phyloP scores from a whole-genome alignment of 1,140 invertebrate genomes.

The Marisa cornuarietis region DNA sequence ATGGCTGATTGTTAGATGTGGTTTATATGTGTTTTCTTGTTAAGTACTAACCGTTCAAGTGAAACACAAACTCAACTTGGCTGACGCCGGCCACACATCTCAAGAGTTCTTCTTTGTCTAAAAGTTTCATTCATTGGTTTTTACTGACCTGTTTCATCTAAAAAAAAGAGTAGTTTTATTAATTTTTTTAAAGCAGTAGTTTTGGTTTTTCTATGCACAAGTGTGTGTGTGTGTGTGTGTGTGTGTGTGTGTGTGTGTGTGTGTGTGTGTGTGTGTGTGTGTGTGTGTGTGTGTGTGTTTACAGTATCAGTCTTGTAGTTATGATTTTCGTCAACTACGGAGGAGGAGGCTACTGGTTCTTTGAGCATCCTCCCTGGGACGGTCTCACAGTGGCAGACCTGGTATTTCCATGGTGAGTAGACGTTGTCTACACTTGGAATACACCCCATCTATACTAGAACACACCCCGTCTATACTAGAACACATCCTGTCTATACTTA shows the following conservation, averaged over 20 bases:
- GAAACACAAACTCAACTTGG: too few relatives aligned
- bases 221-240: conserved; percentile 6
- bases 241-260: conserved; percentile 12
- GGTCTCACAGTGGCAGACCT: conserved; percentile 91
- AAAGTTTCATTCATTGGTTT: too few relatives aligned
- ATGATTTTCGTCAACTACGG: conserved; percentile 91
- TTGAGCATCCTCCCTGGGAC: conserved; percentile 93
- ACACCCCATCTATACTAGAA: too few relatives aligned
- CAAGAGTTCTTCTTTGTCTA: too few relatives aligned
- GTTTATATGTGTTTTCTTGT: not conserved
- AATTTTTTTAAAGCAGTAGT: not conserved
- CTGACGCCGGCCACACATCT: too few relatives aligned
- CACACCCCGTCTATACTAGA: too few relatives aligned
- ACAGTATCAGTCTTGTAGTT: conserved; percentile 63
- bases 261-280: conserved; percentile 10
- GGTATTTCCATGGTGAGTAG: conserved; percentile 88
- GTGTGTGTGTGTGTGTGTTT: conserved; percentile 8
- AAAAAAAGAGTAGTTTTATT: too few relatives aligned
- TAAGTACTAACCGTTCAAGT: not conserved
- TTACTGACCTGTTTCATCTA: too few relatives aligned
- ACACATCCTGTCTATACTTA: too few relatives aligned
- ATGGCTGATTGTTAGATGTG: not conserved
- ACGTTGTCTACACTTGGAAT: not conserved
- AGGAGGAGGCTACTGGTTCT: conserved; percentile 89
- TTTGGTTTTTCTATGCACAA: conserved; percentile 5